Evolutionary conservation across 2,797 vertebrate genomes (phyloP).

Genomic region (Emydoidea blandingii): DNA sequence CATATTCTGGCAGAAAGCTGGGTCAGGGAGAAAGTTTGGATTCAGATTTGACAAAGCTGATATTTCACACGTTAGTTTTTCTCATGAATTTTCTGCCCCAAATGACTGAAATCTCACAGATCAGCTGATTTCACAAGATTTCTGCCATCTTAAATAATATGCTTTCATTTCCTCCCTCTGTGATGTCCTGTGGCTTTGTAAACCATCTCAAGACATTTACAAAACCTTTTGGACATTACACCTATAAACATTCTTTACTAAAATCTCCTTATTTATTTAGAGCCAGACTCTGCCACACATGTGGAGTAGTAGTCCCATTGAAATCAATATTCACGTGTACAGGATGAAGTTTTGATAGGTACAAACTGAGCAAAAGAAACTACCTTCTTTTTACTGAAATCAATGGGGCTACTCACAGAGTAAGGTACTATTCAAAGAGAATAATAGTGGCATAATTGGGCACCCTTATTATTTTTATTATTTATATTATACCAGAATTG

Average conservation of each 20-base stretch:
- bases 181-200: not conserved
- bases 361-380: not conserved
- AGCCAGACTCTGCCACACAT: not conserved
- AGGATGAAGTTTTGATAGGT: not conserved
- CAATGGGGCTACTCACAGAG: not conserved
- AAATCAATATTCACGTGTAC: not conserved
- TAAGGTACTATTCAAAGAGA: not conserved
- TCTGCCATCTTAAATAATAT: not conserved
- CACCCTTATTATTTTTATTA: fast-evolving
- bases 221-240: not conserved
- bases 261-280: fast-evolving
- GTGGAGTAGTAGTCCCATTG: not conserved
- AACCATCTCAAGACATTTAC: not conserved
- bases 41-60: not conserved
- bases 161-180: not conserved
- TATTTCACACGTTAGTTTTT: not conserved
- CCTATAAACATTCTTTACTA: not conserved
- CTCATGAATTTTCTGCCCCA: not conserved
- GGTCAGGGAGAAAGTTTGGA: not conserved
- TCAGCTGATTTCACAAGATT: not conserved
- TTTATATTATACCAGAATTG: fast-evolving
- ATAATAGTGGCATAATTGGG: not conserved
- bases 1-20: not conserved
- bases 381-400: not conserved
- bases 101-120: not conserved